Evolutionary conservation across 2,797 vertebrate species (phyloP), one percentile per base, ranked within the genome.

Genomic region (Gouania willdenowi): DNA sequence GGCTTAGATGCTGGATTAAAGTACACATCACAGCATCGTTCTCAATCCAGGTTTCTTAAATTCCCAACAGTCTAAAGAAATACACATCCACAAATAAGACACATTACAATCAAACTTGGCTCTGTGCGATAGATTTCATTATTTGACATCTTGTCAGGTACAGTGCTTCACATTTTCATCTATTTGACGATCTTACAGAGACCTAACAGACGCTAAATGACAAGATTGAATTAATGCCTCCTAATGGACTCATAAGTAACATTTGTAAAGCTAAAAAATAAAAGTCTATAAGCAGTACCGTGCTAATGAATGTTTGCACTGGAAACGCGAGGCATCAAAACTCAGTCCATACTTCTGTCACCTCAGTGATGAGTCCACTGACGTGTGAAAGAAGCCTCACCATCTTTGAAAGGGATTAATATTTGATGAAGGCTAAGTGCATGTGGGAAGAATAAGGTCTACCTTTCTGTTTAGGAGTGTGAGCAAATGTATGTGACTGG

Each of bases 371-470:
- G 34, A 47, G 57, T 60, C 42, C 43, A 50, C 29, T 24, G 13
- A 24, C 22, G 69, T 67, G 67, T 68, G 62, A 68, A 64, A 20
- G 46, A 57, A 65, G 65, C 53, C 60, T 54, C 38, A 27, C 13
- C 41, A 46, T 64, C 55, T 59, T 63, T n/a, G 34, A 39, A 68
- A 27, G 16, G 44, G 44, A 74, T 80, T 47, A 67, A 82, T 82
- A 76, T 76, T 82, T 79, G 47, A 81, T 78, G 72, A 72, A 38
- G 44, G 58, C 64, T 75, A 75, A 81, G 70, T 75, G 77, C 69
- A 62, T 4, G 10, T 67, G 42, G 51, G 39, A 68, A 43, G 31
- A 55, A 34, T 29, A 35, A 47, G 59, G 50, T 70, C 75, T 25
- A 8, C 24, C 46, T 33, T 17, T 41, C 57, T 52, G 57, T 36